These are phyloP conservation scores for Collichthys lucidus DNA, from an alignment of 2,113 vertebrate species.

Conservation along the genomic window DNA sequence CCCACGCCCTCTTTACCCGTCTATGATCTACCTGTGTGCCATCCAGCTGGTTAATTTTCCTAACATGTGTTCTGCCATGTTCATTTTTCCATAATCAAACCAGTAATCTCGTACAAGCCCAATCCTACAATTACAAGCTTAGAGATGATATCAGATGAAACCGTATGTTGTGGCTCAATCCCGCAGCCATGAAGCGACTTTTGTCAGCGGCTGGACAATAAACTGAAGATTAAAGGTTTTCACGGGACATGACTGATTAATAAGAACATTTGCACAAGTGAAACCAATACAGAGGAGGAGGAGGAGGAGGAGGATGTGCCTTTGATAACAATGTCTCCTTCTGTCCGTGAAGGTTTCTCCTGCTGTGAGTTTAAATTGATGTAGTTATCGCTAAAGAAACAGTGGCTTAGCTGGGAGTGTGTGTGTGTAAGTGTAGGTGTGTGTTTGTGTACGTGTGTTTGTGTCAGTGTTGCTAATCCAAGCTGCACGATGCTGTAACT, in stretches of 20 bases:
- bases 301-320: neutral
- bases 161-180: constrained; percentile 4
- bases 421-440: constrained; percentile 1
- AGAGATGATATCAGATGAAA: constrained; percentile 39
- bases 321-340: constrained; percentile 26
- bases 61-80: constrained; percentile 46
- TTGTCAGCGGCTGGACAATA: neutral
- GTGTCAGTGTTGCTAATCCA: neutral
- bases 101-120: constrained; percentile 29
- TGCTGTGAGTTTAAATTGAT: constrained; percentile 62
- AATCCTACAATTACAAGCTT: constrained; percentile 13
- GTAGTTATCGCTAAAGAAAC: constrained; percentile 67
- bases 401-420: constrained; percentile 26
- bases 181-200: neutral
- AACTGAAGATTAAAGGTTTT: constrained; percentile 36
- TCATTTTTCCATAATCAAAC: constrained; percentile 37
- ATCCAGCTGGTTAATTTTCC: constrained; percentile 3
- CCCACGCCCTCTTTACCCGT: no score
- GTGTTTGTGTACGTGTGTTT: constrained; percentile 1
- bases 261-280: constrained; percentile 4
- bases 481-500: constrained; percentile 36
- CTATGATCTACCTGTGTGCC: neutral
- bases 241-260: constrained; percentile 14
- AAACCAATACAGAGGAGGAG: constrained; percentile 12
- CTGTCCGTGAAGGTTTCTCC: constrained; percentile 52